Conservation (phyloP, 2,797 vertebrate genomes). For the Masticophis lateralis region DNA sequence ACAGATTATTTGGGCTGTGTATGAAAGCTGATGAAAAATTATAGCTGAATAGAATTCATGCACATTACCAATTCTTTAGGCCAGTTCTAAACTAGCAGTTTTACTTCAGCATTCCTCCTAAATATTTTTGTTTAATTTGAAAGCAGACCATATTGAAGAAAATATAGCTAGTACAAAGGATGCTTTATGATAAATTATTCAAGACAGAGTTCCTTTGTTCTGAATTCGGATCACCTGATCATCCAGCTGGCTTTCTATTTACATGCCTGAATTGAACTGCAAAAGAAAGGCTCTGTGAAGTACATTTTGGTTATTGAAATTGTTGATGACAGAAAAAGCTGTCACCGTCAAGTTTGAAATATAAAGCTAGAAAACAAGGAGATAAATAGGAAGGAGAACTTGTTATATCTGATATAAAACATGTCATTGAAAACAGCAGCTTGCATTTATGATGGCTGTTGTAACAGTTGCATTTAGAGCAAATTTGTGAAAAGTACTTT, state of each 20-base stretch:
- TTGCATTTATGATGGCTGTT: neutral
- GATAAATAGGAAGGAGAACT: neutral
- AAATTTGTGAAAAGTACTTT: neutral
- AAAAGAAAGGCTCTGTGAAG: neutral
- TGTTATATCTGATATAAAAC: neutral
- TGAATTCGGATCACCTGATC: slow-evolving; percentile 36
- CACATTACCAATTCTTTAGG: neutral
- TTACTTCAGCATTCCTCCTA: neutral
- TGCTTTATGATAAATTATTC: slow-evolving; percentile 38
- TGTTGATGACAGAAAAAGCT: neutral
- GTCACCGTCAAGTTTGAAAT: neutral
- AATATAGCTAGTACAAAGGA: neutral
- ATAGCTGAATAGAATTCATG: neutral
- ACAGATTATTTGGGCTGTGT: neutral
- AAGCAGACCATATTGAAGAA: neutral
- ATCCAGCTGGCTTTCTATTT: neutral
- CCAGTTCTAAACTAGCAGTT: neutral
- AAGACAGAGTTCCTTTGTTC: slow-evolving; percentile 21
- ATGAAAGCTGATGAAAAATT: neutral
- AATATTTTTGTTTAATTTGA: neutral
- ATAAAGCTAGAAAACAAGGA: neutral
- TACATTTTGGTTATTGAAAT: slow-evolving; percentile 21
- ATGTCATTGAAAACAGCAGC: neutral
- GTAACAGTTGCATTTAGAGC: neutral
- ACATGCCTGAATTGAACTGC: slow-evolving; percentile 13